Evolutionary conservation across 1,140 invertebrate genomes (phyloP), one percentile per base, ranked within the genome.

Genomic region (Ephestia elutella): DNA sequence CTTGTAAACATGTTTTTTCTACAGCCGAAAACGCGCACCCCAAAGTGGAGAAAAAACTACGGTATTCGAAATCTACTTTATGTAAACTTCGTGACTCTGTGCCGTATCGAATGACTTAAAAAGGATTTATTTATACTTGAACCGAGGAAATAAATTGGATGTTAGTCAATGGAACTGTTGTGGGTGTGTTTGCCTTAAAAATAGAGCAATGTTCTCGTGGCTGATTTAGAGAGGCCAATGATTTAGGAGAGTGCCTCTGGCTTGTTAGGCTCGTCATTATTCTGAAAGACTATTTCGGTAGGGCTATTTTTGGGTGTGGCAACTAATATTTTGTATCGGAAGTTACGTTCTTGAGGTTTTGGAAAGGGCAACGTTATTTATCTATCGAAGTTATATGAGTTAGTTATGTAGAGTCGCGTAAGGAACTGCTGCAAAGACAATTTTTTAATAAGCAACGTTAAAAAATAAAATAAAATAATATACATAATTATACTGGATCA

Each of bases 51-150:
- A 87, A 86, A 84, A 64, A 66, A 66, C 70, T 75, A 64, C 74
- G 75, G 77, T 75, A 80, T 82, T 84, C 77, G 80, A 85, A 84
- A 86, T 82, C 80, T 86, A 86, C 84, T 86, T 88, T 86, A 88
- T 88, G 86, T 86, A 86, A 86, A 86, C 80, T 86, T 86, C 86
- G 86, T 88, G 86, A 88, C 86, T 88, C 73, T 74, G 65, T 64
- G 66, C 82, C 81, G 71, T 88, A 88, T 88, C 86, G 83, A 84
- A 86, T 86, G 83, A 78, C 82, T 88, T 86, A 88, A 78, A 82
- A 82, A 86, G 81, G 83, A 86, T 86, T 85, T 87, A 82, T 84
- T 80, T 84, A 82, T 80, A 80, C 72, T 75, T 68, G 68, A 74
- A 76, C 73, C 68, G 67, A 65, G 62, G 72, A 72, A 78, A 78